phyloP scores from a whole-genome alignment of 2,888 invertebrate species.

The Labia minor region DNA sequence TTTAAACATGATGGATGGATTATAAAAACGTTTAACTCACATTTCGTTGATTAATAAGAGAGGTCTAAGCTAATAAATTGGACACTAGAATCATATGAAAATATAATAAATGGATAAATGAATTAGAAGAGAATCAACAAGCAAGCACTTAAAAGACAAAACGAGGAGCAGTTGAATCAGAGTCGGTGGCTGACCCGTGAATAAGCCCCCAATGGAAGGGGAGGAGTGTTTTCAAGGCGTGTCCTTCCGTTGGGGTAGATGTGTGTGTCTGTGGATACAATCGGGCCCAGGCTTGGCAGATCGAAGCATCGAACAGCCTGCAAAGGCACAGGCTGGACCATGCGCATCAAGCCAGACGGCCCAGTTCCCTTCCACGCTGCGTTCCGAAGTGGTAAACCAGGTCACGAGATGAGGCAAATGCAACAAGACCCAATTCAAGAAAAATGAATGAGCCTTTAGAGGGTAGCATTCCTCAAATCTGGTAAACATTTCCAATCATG shows the following conservation, averaged over 20 bases:
- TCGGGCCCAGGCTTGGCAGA: conserved; percentile 5
- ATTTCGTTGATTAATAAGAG: background rate
- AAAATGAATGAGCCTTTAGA: too few species aligned
- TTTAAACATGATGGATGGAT: conserved; percentile 22
- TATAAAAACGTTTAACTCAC: background rate
- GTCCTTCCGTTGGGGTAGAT: background rate
- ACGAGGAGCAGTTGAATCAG: background rate
- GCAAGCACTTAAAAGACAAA: background rate
- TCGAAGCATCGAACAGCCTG: conserved; percentile 13
- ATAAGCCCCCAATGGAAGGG: background rate
- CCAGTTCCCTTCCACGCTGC: conserved; percentile 1
- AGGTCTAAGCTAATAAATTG: too few species aligned
- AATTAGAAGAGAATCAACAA: background rate
- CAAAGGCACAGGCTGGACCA: background rate
- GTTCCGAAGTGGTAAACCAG: background rate
- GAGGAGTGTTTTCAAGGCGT: conserved; percentile 13
- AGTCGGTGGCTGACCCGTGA: background rate
- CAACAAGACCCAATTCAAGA: too few species aligned
- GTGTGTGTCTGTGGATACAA: background rate
- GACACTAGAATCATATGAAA: too few species aligned
- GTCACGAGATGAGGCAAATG: background rate
- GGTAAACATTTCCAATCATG: too few species aligned
- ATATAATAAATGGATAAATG: too few species aligned
- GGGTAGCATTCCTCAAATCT: too few species aligned
- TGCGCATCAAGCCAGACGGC: conserved; percentile 7